Evolutionary conservation across 1,140 invertebrate species (phyloP).

Genomic region (Neoseiulus cucumeris): DNA sequence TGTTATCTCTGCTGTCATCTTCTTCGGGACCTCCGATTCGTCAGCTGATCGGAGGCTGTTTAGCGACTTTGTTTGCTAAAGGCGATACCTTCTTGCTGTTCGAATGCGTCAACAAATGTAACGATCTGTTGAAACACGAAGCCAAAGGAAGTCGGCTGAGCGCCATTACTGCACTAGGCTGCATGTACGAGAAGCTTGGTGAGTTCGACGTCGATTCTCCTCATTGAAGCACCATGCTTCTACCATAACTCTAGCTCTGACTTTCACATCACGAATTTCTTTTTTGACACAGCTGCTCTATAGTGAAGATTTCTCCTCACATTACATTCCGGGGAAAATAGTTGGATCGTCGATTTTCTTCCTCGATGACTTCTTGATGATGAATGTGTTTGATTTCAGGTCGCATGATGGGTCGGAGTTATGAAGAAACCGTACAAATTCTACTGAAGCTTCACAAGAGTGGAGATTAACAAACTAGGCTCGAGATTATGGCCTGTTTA

Average conservation of each 20-base stretch:
- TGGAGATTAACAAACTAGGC: conserved; percentile 70
- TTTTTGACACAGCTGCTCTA: too few relatives aligned
- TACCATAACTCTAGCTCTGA: too few relatives aligned
- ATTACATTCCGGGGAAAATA: too few relatives aligned
- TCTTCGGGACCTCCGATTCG: conserved; percentile 76
- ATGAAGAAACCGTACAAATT: conserved; percentile 88
- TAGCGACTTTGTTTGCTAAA: conserved; percentile 86
- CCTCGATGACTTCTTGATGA: neutral
- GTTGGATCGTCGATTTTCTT: neutral
- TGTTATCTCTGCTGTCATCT: conserved; percentile 61
- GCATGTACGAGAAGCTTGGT: conserved; percentile 81
- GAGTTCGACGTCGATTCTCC: neutral
- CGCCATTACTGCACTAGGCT: conserved; percentile 88
- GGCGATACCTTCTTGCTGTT: conserved; percentile 92
- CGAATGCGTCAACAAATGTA: conserved; percentile 92
- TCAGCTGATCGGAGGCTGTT: conserved; percentile 68
- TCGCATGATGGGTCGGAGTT: conserved; percentile 91
- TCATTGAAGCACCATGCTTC: too few relatives aligned
- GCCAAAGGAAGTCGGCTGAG: conserved; percentile 41
- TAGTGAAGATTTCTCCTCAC: too few relatives aligned
- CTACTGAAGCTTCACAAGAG: conserved; percentile 73
- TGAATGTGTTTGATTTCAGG: conserved; percentile 30
- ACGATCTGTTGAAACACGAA: conserved; percentile 87
- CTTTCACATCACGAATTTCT: too few relatives aligned
- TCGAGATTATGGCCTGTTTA: conserved; percentile 89